Conservation (phyloP, 2,113 vertebrate species). For the Maccullochella peelii region DNA sequence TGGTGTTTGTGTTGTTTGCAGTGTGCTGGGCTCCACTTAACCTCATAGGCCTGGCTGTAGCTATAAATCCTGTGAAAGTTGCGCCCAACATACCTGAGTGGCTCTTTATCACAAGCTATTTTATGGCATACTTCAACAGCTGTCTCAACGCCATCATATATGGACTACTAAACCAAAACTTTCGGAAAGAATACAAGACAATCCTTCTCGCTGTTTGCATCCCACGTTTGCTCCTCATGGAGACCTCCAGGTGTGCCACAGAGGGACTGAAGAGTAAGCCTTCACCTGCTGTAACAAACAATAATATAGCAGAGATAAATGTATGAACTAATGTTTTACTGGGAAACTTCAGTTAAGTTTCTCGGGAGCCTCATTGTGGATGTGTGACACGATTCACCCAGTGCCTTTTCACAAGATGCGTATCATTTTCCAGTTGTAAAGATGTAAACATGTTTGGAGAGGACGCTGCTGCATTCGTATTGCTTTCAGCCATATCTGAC, state of each 20-base stretch:
- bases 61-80: conserved; percentile 75
- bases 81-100: conserved; percentile 79
- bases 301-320: conserved; percentile 79
- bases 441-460: conserved; percentile 20
- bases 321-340: conserved; percentile 57
- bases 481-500: conserved; percentile 6
- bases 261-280: conserved; percentile 81
- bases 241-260: conserved; percentile 77
- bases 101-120: conserved; percentile 82
- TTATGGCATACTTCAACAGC: conserved; percentile 84
- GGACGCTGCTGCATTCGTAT: conserved; percentile 7
- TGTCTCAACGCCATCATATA: conserved; percentile 83
- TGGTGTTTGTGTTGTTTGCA: conserved; percentile 82
- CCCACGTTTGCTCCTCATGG: conserved; percentile 73
- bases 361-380: conserved; percentile 16
- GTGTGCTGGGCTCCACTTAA: conserved; percentile 83
- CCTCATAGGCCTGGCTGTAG: conserved; percentile 80
- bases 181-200: conserved; percentile 82
- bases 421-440: conserved; percentile 44
- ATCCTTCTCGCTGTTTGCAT: conserved; percentile 77
- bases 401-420: conserved; percentile 69
- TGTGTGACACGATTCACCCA: conserved; percentile 41
- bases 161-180: conserved; percentile 82
- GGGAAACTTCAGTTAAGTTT: conserved; percentile 1
- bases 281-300: conserved; percentile 76